These are phyloP conservation scores for Toxotes lorentzi DNA, from an alignment of 2,797 vertebrate species.

Conservation along the genomic window DNA sequence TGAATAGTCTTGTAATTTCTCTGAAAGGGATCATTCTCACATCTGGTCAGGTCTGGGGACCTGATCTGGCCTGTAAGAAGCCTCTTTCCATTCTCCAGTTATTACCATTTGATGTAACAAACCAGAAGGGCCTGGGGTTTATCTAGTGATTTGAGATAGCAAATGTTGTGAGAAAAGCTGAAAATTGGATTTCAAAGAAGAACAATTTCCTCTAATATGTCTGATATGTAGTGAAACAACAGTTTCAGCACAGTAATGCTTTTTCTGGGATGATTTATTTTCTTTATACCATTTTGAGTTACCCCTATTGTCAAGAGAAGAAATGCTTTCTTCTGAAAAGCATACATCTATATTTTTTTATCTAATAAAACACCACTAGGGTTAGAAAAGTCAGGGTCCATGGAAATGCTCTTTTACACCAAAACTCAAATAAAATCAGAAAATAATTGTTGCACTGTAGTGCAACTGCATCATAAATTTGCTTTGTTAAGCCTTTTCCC, in stretches of 20 bases:
- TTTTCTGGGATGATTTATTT: not conserved
- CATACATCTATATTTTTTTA: not conserved
- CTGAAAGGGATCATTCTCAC: constrained; percentile 44
- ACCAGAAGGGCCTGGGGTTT: constrained; percentile 27
- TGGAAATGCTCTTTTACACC: constrained; percentile 7
- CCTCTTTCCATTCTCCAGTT: constrained; percentile 31
- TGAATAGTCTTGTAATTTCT: constrained; percentile 52
- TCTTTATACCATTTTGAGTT: not conserved
- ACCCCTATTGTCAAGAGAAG: not conserved
- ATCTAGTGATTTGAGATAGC: constrained; percentile 3
- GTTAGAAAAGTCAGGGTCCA: constrained; percentile 9
- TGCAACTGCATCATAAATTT: constrained; percentile 2
- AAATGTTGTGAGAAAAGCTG: constrained; percentile 5
- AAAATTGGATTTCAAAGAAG: not conserved
- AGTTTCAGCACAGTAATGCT: not conserved
- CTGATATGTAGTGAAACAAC: not conserved
- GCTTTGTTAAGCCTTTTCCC: constrained; percentile 18
- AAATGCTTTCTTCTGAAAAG: not conserved
- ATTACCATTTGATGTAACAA: constrained; percentile 31
- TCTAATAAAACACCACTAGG: not conserved
- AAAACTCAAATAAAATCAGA: constrained; percentile 36
- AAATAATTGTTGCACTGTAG: constrained; percentile 17
- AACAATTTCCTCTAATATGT: not conserved
- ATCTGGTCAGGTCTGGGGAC: constrained; percentile 19
- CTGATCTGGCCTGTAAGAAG: constrained; percentile 26